phyloP scores from a whole-genome alignment of 2,888 invertebrate genomes.

The Gryllus longicercus region DNA sequence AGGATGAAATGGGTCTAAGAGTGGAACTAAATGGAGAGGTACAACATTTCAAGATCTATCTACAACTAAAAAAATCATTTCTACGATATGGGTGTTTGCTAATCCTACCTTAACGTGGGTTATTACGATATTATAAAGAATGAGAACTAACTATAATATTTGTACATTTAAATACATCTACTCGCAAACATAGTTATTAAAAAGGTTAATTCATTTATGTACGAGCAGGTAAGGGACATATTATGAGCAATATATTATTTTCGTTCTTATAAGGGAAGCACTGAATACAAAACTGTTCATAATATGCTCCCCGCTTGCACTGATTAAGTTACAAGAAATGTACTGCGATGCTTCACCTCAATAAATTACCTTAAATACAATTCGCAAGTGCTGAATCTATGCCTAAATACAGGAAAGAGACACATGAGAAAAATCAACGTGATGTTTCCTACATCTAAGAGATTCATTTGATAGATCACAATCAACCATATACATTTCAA shows the following conservation, averaged over 20 bases:
- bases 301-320: not conserved
- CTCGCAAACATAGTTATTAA: not conserved
- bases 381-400: not conserved
- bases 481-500: not conserved
- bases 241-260: not conserved
- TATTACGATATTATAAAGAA: slow-evolving; percentile 1
- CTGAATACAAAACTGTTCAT: not conserved
- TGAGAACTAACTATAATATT: slow-evolving; percentile 11
- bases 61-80: not conserved
- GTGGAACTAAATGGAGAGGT: not conserved
- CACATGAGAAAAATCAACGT: not conserved
- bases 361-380: not conserved
- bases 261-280: not conserved
- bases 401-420: not conserved
- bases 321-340: not conserved
- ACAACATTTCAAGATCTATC: slow-evolving; percentile 1
- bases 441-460: not conserved
- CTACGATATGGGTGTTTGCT: not conserved
- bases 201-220: not conserved
- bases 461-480: not conserved
- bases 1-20: no score
- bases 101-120: not conserved
- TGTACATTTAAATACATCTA: not conserved
- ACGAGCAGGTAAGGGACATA: not conserved
- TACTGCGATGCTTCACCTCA: not conserved